A percentile compares a stretch with the other conserved stretches of the same genome.
Evolutionary conservation across 2,888 invertebrate genomes (phyloP).

Genomic region (Leptothorax acervorum): DNA sequence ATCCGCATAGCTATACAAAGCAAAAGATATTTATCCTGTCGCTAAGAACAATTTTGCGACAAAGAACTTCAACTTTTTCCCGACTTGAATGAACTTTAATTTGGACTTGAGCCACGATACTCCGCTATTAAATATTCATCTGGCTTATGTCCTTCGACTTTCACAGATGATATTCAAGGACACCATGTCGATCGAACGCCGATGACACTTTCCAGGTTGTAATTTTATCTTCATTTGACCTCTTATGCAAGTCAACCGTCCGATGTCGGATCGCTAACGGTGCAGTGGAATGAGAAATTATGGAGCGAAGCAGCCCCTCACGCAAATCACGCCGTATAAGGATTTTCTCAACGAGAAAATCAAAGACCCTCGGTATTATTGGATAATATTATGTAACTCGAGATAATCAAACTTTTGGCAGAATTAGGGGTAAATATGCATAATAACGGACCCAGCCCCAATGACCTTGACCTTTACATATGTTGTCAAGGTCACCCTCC

Average conservation of each 20-base stretch:
- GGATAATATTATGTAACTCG: slow-evolving; percentile 43
- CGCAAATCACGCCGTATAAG: slow-evolving; percentile 52
- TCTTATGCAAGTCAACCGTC: slow-evolving; percentile 70
- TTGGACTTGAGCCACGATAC: slow-evolving; percentile 12
- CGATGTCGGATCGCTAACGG: slow-evolving; percentile 65
- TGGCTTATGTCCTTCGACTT: slow-evolving; percentile 68
- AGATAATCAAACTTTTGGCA: slow-evolving; percentile 7
- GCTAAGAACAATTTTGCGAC: not conserved
- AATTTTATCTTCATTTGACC: slow-evolving; percentile 75
- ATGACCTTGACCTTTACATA: no score
- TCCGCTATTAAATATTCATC: slow-evolving; percentile 60
- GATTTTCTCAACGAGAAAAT: slow-evolving; percentile 63
- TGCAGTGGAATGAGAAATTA: slow-evolving; percentile 76
- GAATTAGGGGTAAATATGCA: not conserved
- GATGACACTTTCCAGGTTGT: slow-evolving; percentile 75
- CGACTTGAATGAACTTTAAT: slow-evolving; percentile 44
- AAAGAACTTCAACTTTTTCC: not conserved
- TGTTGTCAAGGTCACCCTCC: no score
- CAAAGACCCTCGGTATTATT: slow-evolving; percentile 68
- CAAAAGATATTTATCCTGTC: not conserved
- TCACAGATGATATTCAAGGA: slow-evolving; percentile 72
- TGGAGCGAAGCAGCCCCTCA: slow-evolving; percentile 62
- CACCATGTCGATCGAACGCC: slow-evolving; percentile 73
- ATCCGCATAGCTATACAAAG: not conserved
- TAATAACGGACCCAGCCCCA: no score